Evolutionary conservation across 1,140 invertebrate genomes (phyloP), one percentile per base, ranked within the genome.

Genomic region (Dendroctonus ponderosae): DNA sequence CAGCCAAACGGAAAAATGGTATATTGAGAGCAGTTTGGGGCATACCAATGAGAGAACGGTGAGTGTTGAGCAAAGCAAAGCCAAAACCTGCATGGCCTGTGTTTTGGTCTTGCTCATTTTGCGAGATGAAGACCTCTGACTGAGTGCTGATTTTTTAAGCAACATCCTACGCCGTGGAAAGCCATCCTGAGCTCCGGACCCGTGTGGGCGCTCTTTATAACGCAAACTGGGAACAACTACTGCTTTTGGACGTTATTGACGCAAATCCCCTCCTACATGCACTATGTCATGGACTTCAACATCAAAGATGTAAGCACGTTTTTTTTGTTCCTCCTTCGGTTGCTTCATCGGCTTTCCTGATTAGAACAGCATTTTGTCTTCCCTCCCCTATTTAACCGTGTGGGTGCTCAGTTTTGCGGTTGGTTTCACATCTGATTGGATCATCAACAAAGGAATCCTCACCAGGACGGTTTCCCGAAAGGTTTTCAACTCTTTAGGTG

Each of bases 171-270:
- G 11, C 93, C 93, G 2, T 96, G 92, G 92, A 81, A 79, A 50
- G 78, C 83, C 3, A 91, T 97, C 15, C 79, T 90, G 0, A 89
- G 83, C 0, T 93, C 91, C 3, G 56, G 85, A 5, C 90, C 93
- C 0, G 87, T 96, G 67, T 92, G 89, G 89, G 88, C 93, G 0
- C 79, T 96, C 7, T 84, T 93, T 41, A 77, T 93, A 0, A 86
- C 85, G 0, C 92, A 97, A 74, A 90, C 91, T 76, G 88, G 91
- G 0, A 90, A 95, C 74, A 93, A 93, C 74, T 97, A 93, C 94
- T 93, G 93, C 0, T 94, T 93, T 74, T 96, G 93, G 82, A 96
- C 91, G 5, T 82, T 98, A 50, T 81, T 98, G 49, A 94, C 92
- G 0, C 88, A 94, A 78, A 88, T 97, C 69, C 96, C 96, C 0